A percentile compares a stretch with the other conserved stretches of the same genome.
phyloP scores from a whole-genome alignment of 2,797 vertebrate genomes.

The Myripristis jacobus region DNA sequence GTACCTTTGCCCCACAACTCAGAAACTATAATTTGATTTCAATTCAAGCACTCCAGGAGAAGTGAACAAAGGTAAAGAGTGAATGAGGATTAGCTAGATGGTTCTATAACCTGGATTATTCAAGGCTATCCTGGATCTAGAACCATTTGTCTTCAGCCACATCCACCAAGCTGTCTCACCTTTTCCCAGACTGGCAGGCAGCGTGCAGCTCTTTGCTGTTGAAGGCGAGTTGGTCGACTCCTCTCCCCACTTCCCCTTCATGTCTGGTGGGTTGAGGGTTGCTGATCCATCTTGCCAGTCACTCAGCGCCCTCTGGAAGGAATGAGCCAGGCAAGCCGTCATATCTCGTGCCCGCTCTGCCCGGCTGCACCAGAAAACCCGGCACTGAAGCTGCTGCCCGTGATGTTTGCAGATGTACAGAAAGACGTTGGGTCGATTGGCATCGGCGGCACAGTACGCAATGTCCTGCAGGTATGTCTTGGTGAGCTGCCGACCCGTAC shows the following conservation, averaged over 20 bases:
- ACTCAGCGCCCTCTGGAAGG: conserved; percentile 84
- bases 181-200: conserved; percentile 83
- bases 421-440: conserved; percentile 83
- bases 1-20: too few relatives aligned
- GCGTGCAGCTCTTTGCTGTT: conserved; percentile 77
- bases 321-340: conserved; percentile 82
- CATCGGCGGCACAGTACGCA: conserved; percentile 84
- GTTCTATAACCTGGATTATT: neutral
- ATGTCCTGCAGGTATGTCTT: conserved; percentile 89
- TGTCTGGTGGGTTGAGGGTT: conserved; percentile 58
- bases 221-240: conserved; percentile 59
- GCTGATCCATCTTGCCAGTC: conserved; percentile 81
- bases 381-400: conserved; percentile 87
- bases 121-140: neutral
- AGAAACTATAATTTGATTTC: conserved; percentile 8
- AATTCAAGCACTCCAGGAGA: neutral
- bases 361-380: conserved; percentile 88
- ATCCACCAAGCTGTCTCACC: conserved; percentile 71
- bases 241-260: conserved; percentile 37
- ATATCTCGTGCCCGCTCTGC: conserved; percentile 84
- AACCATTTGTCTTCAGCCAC: neutral
- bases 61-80: neutral
- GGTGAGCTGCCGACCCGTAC: conserved; percentile 86
- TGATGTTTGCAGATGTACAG: conserved; percentile 87
- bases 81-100: neutral